A percentile compares a stretch with the other conserved stretches of the same genome.
phyloP scores from a whole-genome alignment of 2,797 vertebrate genomes.

The Paratrypauchen microcephalus region DNA sequence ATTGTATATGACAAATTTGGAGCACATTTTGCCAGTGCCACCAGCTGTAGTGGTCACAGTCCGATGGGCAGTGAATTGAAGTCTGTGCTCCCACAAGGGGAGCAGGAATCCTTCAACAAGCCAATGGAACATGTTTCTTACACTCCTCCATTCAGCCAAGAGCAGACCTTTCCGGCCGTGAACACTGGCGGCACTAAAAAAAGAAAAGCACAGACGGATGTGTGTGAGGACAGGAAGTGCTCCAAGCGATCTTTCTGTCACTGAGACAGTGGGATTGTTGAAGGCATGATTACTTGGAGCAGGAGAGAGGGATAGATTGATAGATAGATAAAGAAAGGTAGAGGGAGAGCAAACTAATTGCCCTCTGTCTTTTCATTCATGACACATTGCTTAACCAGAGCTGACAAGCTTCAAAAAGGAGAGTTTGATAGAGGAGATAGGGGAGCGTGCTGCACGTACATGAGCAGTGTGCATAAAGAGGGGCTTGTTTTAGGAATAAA shows the following conservation, averaged over 20 bases:
- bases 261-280: slow-evolving; percentile 64
- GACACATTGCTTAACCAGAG: slow-evolving; percentile 70
- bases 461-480: slow-evolving; percentile 46
- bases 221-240: slow-evolving; percentile 52
- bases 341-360: slow-evolving; percentile 65
- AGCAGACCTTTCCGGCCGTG: slow-evolving; percentile 57
- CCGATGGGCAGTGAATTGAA: slow-evolving; percentile 3
- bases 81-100: slow-evolving; percentile 14
- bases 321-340: slow-evolving; percentile 8
- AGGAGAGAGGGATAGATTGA: slow-evolving; percentile 55
- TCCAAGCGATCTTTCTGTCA: slow-evolving; percentile 66
- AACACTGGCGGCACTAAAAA: slow-evolving; percentile 28
- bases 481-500: slow-evolving; percentile 24
- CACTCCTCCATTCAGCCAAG: slow-evolving; percentile 40
- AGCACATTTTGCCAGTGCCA: slow-evolving; percentile 4
- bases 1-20: not conserved
- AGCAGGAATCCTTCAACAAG: slow-evolving; percentile 27
- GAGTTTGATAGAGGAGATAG: slow-evolving; percentile 40
- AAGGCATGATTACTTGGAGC: slow-evolving; percentile 63
- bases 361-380: slow-evolving; percentile 66
- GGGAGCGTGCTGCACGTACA: slow-evolving; percentile 41
- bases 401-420: slow-evolving; percentile 65
- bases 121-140: slow-evolving; percentile 38
- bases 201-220: slow-evolving; percentile 14
- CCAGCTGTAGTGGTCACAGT: slow-evolving; percentile 2